Evolutionary conservation across 2,888 invertebrate genomes (phyloP), one percentile per base, ranked within the genome.

Genomic region (Apodemia hepburni): DNA sequence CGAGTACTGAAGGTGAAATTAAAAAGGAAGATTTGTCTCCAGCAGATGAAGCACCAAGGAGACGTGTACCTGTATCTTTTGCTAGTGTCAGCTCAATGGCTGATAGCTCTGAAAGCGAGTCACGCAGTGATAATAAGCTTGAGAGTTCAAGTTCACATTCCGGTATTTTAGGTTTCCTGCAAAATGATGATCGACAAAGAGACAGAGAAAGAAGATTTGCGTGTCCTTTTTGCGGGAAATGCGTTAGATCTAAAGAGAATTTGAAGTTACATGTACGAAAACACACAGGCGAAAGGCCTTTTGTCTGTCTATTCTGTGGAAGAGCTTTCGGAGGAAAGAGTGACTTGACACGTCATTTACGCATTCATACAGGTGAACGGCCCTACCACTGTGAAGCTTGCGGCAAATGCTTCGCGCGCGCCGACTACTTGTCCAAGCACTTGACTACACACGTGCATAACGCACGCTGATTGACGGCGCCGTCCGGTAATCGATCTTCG

Each of bases 301-400:
- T 97, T 80, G 97, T 97, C 63, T 97, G 97, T 73, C 91, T 97
- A 67, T 97, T 97, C 82, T 97, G 97, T 81, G 97, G 97, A 0
- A 92, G 97, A 33, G 97, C 97, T 27, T 97, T 97, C 76, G 97
- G 97, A 5, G 97, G 97, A 33, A 97, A 97, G 84, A 96, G 96
- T 78, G 97, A 97, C 79, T 87, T 97, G 72, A 97, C 97, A 18
- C 94, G 97, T 35, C 97, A 97, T 81, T 92, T 97, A 69, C 94
- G 97, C 70, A 97, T 97, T 70, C 97, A 97, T 82, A 97, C 97
- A 12, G 97, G 97, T 49, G 97, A 97, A 85, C 92, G 97, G 66
- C 97, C 97, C 42, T 97, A 97, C 85, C 97, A 97, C 82, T 97
- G 97, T 89, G 97, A 97, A 84, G 97, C 97, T 82, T 97, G 97